Conservation (phyloP, 2,888 invertebrate species). For the Lepeophtheirus nordmannii region DNA sequence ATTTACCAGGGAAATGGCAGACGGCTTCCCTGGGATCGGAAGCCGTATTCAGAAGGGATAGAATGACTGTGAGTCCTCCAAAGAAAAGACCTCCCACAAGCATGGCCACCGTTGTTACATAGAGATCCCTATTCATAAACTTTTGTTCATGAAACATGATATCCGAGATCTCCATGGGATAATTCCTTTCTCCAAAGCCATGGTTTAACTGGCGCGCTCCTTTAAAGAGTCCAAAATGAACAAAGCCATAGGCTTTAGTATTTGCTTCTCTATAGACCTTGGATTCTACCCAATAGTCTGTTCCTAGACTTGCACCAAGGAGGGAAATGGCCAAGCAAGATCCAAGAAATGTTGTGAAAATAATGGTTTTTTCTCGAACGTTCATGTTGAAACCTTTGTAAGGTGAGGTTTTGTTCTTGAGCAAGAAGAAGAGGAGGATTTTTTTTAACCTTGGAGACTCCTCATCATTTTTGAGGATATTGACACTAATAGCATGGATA, state of each 20-base stretch:
- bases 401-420: no score
- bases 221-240: slow-evolving; percentile 70
- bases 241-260: slow-evolving; percentile 52
- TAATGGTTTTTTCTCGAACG: slow-evolving; percentile 35
- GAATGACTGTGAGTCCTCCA: slow-evolving; percentile 51
- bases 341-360: slow-evolving; percentile 63
- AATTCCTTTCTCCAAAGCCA: slow-evolving; percentile 60
- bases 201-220: slow-evolving; percentile 66
- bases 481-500: no score
- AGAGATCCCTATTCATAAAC: slow-evolving; percentile 52
- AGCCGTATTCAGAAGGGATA: slow-evolving; percentile 63
- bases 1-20: slow-evolving; percentile 41
- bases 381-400: no score
- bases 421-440: no score
- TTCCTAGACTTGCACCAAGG: slow-evolving; percentile 64
- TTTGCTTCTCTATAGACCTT: slow-evolving; percentile 49
- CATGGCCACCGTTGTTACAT: slow-evolving; percentile 57
- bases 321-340: slow-evolving; percentile 58
- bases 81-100: slow-evolving; percentile 37
- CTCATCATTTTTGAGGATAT: no score
- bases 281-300: slow-evolving; percentile 66
- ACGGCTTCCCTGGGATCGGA: slow-evolving; percentile 53
- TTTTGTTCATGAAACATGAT: slow-evolving; percentile 47
- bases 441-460: no score
- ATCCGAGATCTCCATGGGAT: slow-evolving; percentile 49